These are phyloP conservation scores for Varecia variegata DNA, from an alignment of 2,797 vertebrate species.

Conservation along the genomic window DNA sequence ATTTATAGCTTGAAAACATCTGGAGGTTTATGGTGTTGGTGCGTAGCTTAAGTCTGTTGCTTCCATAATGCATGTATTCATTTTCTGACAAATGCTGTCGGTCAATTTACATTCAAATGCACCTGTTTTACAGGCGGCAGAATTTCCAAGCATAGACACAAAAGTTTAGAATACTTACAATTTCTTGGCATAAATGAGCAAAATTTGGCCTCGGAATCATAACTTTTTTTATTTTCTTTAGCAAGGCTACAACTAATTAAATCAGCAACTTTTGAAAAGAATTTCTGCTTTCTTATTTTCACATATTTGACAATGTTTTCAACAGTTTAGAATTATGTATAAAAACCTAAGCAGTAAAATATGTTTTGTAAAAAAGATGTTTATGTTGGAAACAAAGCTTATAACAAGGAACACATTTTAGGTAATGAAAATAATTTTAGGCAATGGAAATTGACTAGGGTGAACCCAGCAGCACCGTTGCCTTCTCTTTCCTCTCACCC, in stretches of 20 bases:
- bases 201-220: neutral
- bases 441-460: neutral
- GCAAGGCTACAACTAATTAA: slow-evolving; percentile 46
- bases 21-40: slow-evolving; percentile 24
- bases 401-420: slow-evolving; percentile 44
- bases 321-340: slow-evolving; percentile 56
- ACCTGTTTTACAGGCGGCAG: slow-evolving; percentile 51
- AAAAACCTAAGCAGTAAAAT: slow-evolving; percentile 48
- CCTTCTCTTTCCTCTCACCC: fast-evolving
- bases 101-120: neutral
- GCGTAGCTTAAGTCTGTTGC: neutral
- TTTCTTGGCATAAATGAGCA: slow-evolving; percentile 11
- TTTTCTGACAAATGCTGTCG: neutral
- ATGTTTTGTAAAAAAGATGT: slow-evolving; percentile 27
- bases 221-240: slow-evolving; percentile 40
- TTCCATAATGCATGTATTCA: neutral
- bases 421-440: neutral
- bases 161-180: slow-evolving; percentile 14
- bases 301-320: slow-evolving; percentile 23
- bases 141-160: neutral
- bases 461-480: fast-evolving
- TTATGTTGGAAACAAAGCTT: slow-evolving; percentile 50
- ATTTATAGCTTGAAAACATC: slow-evolving; percentile 25
- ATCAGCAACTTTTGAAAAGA: slow-evolving; percentile 38
- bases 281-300: slow-evolving; percentile 1